These are phyloP conservation scores for Hyalella azteca DNA, from an alignment of 2,888 invertebrate genomes.

Conservation along the genomic window DNA sequence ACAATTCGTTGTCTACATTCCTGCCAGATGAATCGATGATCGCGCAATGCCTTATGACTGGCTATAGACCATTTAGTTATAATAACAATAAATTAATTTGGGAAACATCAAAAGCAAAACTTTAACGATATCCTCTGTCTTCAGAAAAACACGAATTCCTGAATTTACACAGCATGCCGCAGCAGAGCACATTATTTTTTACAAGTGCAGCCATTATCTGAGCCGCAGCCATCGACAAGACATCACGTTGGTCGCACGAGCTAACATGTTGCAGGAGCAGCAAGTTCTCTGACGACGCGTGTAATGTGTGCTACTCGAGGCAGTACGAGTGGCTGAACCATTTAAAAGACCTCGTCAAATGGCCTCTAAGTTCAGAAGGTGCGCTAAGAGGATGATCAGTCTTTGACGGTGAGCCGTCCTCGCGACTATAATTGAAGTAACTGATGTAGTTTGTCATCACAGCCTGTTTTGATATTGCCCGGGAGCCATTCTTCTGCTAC, in stretches of 20 bases:
- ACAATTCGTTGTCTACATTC: too few relatives aligned
- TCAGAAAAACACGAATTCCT: too few relatives aligned
- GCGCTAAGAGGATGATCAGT: constrained; percentile 34
- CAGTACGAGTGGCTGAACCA: background rate
- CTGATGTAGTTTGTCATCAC: constrained; percentile 25
- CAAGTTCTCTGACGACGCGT: background rate
- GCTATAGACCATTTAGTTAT: too few relatives aligned
- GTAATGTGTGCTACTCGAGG: background rate
- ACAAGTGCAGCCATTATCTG: background rate
- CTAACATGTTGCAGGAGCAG: constrained; percentile 3
- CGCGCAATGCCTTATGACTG: too few relatives aligned
- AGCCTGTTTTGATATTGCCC: constrained; percentile 21
- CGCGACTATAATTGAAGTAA: constrained; percentile 18
- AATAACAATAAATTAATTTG: too few relatives aligned
- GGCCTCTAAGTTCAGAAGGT: background rate
- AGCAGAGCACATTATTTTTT: background rate
- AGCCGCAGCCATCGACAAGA: background rate
- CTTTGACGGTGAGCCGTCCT: constrained; percentile 14
- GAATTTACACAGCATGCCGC: too few relatives aligned
- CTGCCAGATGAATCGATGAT: too few relatives aligned
- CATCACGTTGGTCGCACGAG: constrained; percentile 23
- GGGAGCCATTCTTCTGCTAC: constrained; percentile 17
- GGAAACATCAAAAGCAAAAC: too few relatives aligned
- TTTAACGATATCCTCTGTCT: too few relatives aligned
- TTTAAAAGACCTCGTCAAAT: constrained; percentile 15